Base-by-base conservation (phyloP, 2,113 vertebrate genomes). In the Vulpes lagopus region DNA sequence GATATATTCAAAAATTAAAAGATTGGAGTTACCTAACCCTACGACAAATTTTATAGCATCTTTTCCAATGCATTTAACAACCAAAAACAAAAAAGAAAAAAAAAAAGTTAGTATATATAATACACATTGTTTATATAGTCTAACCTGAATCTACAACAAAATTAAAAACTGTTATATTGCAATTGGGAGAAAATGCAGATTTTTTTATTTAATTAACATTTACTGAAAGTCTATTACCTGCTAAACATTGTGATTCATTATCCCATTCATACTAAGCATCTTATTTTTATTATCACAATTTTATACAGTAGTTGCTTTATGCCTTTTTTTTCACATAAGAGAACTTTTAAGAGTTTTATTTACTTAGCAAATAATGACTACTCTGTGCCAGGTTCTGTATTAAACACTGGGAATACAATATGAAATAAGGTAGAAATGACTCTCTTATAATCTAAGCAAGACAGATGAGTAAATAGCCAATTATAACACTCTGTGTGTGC, bases 1-100 rank as follows among this genome's bases (percentile, higher is more conserved):
- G 51, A 90, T 43, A 62, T 27, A 78, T 25, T 94, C 1, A 64
- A 74, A 92, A 71, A 80, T 38, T 57, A 51, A 87, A 89, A 91
- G 62, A 74, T 30, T 14, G 92, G 30, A 79, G 16, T 49, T 80
- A 32, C 27, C 27, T 27, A 81, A 25, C 5, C 23, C 20, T 94
- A 84, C 10, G 67, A 79, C 86, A 95, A 89, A 80, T 17, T 78
- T 97, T 93, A 87, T 64, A 92, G 43, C 76, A 67, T 64, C 64
- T 88, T 92, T 95, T 79, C 6, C 4, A 94, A 87, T 35, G 14
- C 23, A 87, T 62, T 96, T 92, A 96, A 83, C 30, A 94, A 55
- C 53, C 17, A 51, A 35, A 16, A 9, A 55, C 53, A 15, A 59
- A n/a, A 8, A 12, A 35, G 73, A 60, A 3, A 65, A 3, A 65